Base-by-base conservation (phyloP, 2,797 vertebrate genomes). In the Dallia pectoralis region DNA sequence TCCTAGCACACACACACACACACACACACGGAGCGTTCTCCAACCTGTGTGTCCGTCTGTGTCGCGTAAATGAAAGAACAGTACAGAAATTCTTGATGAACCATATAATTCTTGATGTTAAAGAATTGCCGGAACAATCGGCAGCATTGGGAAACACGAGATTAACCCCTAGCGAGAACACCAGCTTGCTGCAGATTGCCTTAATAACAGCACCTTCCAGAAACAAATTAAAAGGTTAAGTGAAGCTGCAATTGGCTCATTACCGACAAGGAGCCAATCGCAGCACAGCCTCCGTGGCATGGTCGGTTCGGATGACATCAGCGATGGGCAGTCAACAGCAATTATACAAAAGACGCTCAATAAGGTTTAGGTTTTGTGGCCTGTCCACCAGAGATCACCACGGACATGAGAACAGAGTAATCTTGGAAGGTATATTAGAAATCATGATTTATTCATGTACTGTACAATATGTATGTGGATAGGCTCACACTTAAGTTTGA, bases 211-310 rank as follows among this genome's bases (percentile, higher is more conserved):
- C 78, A 75, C 73, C 80, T 79, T 81, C 78, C 77, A 88, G 87
- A 88, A 89, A 85, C 87, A 89, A 81, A 82, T 89, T 70, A 18
- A 15, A 65, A 78, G 11, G 75, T 44, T 79, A 33, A 56, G 40
- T 9, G 9, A 40, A 40, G 36, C 29, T 4, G 8, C 69, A 53
- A 88, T 86, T 88, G 84, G 86, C 63, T 76, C 68, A 47, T 73
- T 71, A 62, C 18, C 5, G 25, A 33, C 15, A 22, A 18, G 12
- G 49, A 78, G 48, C 84, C 86, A 88, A 87, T 89, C 67, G 22
- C 6, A 76, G 61, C 33, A 0, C 4, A n/a, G 74, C 66, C 63
- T 18, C 11, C 16, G 64, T 4, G 61, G 8, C 27, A 62, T 30
- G 61, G 65, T 44, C 3, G 16, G 48, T 6, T 87, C 78, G 81